These are phyloP conservation scores for Micronycteris hirsuta DNA, from an alignment of 2,113 vertebrate species.

Conservation along the genomic window DNA sequence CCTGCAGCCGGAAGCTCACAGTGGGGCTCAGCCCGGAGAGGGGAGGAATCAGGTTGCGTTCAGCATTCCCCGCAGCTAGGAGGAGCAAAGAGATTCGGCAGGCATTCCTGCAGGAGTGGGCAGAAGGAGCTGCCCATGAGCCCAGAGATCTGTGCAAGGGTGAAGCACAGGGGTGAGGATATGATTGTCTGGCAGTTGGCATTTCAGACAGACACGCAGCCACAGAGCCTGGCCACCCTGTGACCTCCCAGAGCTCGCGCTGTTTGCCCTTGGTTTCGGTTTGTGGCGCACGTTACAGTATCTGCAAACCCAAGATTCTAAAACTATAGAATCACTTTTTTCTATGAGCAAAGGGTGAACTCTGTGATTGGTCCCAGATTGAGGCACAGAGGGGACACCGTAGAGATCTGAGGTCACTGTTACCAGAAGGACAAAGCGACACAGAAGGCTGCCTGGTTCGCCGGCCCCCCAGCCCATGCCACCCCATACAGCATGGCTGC, in stretches of 20 bases:
- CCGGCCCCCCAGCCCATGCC: not conserved
- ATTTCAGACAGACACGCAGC: not conserved
- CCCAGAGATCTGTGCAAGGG: not conserved
- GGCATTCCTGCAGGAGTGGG: not conserved
- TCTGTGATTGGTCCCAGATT: not conserved
- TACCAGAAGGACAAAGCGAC: not conserved
- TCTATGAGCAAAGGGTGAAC: not conserved
- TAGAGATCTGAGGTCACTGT: not conserved
- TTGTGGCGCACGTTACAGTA: not conserved
- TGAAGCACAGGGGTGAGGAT: fast-evolving
- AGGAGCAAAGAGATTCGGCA: not conserved
- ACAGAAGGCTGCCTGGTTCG: not conserved
- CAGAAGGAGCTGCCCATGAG: not conserved
- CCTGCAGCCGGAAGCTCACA: not conserved
- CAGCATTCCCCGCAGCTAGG: not conserved
- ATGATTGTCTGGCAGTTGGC: not conserved
- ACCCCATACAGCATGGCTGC: not conserved
- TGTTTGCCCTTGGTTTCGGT: not conserved
- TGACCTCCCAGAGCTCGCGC: not conserved
- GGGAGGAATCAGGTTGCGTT: not conserved
- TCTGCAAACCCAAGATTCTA: not conserved
- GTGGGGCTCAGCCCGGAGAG: not conserved
- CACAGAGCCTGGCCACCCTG: not conserved
- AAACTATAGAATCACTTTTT: not conserved
- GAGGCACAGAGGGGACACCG: not conserved